phyloP scores from a whole-genome alignment of 1,140 invertebrate species.

The Scaptomyza montana region DNA sequence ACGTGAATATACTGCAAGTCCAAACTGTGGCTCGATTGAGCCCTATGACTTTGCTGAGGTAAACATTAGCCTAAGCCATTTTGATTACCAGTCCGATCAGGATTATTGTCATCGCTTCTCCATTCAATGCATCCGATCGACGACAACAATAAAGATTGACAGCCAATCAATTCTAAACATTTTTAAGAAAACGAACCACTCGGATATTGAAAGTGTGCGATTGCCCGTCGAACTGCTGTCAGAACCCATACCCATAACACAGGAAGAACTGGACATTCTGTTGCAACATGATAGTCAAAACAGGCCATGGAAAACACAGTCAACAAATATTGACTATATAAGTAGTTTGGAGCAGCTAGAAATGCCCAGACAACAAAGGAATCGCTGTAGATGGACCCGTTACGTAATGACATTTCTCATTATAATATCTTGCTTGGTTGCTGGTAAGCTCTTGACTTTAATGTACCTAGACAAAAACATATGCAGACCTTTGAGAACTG shows the following conservation, averaged over 20 bases:
- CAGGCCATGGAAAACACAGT: background rate
- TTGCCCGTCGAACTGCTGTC: slow-evolving; percentile 16
- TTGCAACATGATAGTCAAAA: background rate
- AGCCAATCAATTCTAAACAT: background rate
- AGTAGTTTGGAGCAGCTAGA: slow-evolving; percentile 2
- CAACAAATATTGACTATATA: background rate
- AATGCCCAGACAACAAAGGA: background rate
- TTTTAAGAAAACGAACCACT: slow-evolving; percentile 17
- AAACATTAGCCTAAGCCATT: slow-evolving; percentile 17
- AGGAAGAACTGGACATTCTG: background rate
- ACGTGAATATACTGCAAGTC: slow-evolving; percentile 26
- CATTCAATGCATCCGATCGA: slow-evolving; percentile 12
- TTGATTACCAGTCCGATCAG: slow-evolving; percentile 11
- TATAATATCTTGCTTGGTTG: background rate
- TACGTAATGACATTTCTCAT: background rate
- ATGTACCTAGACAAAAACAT: background rate
- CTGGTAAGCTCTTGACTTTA: slow-evolving; percentile 7
- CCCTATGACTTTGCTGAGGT: slow-evolving; percentile 42
- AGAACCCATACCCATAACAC: background rate
- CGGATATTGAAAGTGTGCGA: slow-evolving; percentile 1
- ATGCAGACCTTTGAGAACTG: background rate
- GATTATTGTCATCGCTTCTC: slow-evolving; percentile 39
- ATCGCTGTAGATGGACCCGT: background rate
- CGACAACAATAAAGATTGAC: background rate
- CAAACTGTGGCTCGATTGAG: slow-evolving; percentile 29